These are phyloP conservation scores for Hypselothyrea guttata DNA, from an alignment of 2,888 invertebrate species.

Conservation along the genomic window DNA sequence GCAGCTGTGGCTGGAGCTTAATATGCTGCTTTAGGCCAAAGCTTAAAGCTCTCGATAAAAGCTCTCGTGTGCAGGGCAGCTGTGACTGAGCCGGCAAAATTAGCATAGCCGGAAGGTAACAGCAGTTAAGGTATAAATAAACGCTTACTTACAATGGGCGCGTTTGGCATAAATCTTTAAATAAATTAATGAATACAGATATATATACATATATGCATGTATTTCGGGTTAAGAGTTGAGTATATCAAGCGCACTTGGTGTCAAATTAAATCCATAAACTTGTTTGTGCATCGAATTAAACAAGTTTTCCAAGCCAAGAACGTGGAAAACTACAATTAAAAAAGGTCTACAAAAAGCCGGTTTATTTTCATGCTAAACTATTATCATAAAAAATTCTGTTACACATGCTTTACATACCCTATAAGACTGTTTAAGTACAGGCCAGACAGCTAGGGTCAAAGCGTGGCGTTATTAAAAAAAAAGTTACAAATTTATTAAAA, in stretches of 20 bases:
- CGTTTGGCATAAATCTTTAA: neutral
- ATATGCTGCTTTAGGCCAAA: constrained; percentile 49
- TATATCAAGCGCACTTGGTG: neutral
- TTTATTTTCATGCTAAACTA: constrained; percentile 3
- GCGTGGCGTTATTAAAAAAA: neutral
- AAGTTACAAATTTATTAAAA: neutral
- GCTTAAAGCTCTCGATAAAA: constrained; percentile 28
- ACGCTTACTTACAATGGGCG: constrained; percentile 8
- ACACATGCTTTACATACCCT: too few species aligned
- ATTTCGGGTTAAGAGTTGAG: constrained; percentile 1
- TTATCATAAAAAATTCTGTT: neutral
- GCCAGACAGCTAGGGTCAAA: constrained; percentile 2
- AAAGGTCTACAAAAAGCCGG: constrained; percentile 13
- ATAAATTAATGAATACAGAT: neutral
- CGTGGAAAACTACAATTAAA: constrained; percentile 34
- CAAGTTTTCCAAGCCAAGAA: constrained; percentile 22
- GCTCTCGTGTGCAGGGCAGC: constrained; percentile 13
- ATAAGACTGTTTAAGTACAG: too few species aligned
- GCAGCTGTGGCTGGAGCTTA: constrained; percentile 50
- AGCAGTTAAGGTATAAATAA: constrained; percentile 39
- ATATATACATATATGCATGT: too few species aligned
- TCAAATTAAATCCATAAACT: constrained; percentile 32
- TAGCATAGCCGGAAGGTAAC: constrained; percentile 51
- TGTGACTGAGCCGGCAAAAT: constrained; percentile 31
- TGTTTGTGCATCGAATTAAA: constrained; percentile 31